These are phyloP conservation scores for Drosophila lacteicornis DNA, from an alignment of 1,140 invertebrate genomes.

Conservation along the genomic window DNA sequence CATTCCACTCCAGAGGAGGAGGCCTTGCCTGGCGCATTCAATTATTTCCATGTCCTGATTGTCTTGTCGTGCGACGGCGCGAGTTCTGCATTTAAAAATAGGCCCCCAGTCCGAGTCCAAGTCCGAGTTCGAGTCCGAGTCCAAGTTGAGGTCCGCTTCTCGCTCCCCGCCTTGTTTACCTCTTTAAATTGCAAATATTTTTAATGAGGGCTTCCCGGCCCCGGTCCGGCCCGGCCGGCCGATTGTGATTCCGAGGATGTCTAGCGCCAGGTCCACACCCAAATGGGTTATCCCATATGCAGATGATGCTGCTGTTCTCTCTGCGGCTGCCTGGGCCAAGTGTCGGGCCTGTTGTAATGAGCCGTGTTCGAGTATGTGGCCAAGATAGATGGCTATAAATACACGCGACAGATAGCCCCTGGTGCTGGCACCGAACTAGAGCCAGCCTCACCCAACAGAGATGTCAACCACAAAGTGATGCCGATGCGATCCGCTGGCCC, in stretches of 20 bases:
- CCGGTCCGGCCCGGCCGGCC: not conserved
- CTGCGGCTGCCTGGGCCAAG: constrained; percentile 41
- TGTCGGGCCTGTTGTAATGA: constrained; percentile 75
- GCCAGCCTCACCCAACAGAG: constrained; percentile 24
- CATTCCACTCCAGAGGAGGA: constrained; percentile 22
- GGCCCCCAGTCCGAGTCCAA: constrained; percentile 26
- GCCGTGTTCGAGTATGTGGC: constrained; percentile 43
- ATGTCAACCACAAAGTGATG: constrained; percentile 44
- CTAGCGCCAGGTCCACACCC: constrained; percentile 57
- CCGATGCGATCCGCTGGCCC: constrained; percentile 15
- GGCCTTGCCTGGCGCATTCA: constrained; percentile 64
- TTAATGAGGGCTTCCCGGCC: constrained; percentile 59
- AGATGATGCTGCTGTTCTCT: constrained; percentile 3
- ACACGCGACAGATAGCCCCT: constrained; percentile 29
- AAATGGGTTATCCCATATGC: constrained; percentile 42
- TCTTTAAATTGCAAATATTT: constrained; percentile 76
- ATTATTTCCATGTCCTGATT: constrained; percentile 81
- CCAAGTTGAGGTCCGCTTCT: not conserved
- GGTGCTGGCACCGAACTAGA: not conserved
- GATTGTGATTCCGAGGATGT: constrained; percentile 14
- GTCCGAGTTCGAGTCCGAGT: not conserved
- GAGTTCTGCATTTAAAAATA: constrained; percentile 80
- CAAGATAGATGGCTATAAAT: constrained; percentile 66
- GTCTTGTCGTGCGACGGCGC: constrained; percentile 75
- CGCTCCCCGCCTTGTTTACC: constrained; percentile 24